Evolutionary conservation across 2,888 invertebrate species (phyloP), one percentile per base, ranked within the genome.

Genomic region (Exephanes ischioxanthus): DNA sequence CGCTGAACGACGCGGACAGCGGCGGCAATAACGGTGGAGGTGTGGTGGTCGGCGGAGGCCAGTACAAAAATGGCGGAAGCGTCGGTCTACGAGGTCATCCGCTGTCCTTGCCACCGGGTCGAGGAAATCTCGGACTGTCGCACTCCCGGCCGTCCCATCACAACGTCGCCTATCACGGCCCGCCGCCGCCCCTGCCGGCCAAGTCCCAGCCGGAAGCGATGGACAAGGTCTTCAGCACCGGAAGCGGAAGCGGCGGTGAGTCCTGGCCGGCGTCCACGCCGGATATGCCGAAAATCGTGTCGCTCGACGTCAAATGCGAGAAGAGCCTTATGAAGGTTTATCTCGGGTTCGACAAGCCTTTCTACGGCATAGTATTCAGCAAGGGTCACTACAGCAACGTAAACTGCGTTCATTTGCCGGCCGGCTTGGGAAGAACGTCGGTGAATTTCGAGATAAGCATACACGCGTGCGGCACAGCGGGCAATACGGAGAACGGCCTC

Each of bases 281-380:
- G 11, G 98, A 98, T 90, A 98, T 98, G 98, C 98, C 98, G 0
- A 98, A 98, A 94, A 98, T 98, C 85, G 96, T 98, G 11, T 98
- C 98, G 0, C 94, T 98, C 14, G 98, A 99, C 90, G 98, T 98
- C 0, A 98, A 98, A 93, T 99, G 98, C 94, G 98, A 98, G 94
- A 98, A 98, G 93, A 98, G 97, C 91, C 95, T 97, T 80, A 99
- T 99, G 98, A 97, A 98, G 93, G 98, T 99, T 0, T 98, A 97
- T 91, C 95, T 98, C n/a, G 97, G 98, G 87, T 98, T 98, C 92
- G 98, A 98, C 91, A 98, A 98, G 91, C 98, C 98, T 0, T 98
- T 98, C 95, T 98, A 97, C 90, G 98, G 98, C n/a, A 98, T 98
- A 71, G 97, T 98, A 55, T 98, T 98, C 95, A 98, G 98, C 86